phyloP scores from a whole-genome alignment of 1,140 invertebrate species.

The Papilio xuthus region DNA sequence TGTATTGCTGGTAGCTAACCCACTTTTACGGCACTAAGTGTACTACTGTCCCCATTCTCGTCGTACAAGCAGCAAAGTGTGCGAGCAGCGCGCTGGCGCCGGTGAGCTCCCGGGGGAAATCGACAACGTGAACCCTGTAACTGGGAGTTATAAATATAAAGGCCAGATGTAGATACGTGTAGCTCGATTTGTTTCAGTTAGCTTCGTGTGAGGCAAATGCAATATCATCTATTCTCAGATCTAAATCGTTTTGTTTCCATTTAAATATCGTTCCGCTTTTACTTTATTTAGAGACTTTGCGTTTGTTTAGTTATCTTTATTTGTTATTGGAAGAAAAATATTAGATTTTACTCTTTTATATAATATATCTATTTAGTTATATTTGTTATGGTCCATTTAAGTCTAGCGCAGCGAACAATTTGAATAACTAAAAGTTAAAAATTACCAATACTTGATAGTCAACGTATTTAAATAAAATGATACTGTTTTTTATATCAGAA shows the following conservation, averaged over 20 bases:
- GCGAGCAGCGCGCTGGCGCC: neutral
- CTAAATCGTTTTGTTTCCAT: slow-evolving; percentile 36
- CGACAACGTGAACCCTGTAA: slow-evolving; percentile 27
- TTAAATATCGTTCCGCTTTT: slow-evolving; percentile 26
- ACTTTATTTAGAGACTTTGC: slow-evolving; percentile 19
- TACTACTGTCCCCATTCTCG: neutral
- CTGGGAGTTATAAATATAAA: slow-evolving; percentile 33
- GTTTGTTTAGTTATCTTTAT: slow-evolving; percentile 15
- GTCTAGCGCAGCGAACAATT: neutral
- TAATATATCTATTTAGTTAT: no score
- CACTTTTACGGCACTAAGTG: neutral
- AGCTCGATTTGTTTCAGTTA: slow-evolving; percentile 39
- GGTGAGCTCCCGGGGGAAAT: slow-evolving; percentile 31
- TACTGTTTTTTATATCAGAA: no score
- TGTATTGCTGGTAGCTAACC: neutral
- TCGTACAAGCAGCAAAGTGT: neutral
- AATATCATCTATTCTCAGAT: slow-evolving; percentile 13
- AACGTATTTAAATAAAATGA: no score
- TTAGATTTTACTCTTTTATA: neutral
- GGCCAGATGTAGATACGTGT: slow-evolving; percentile 37
- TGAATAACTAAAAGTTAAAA: neutral
- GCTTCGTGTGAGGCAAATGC: slow-evolving; percentile 6
- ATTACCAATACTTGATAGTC: no score
- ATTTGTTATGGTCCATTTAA: neutral
- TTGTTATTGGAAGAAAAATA: neutral